These are phyloP conservation scores for Lepidurus arcticus DNA, from an alignment of 1,140 invertebrate species.

Conservation along the genomic window DNA sequence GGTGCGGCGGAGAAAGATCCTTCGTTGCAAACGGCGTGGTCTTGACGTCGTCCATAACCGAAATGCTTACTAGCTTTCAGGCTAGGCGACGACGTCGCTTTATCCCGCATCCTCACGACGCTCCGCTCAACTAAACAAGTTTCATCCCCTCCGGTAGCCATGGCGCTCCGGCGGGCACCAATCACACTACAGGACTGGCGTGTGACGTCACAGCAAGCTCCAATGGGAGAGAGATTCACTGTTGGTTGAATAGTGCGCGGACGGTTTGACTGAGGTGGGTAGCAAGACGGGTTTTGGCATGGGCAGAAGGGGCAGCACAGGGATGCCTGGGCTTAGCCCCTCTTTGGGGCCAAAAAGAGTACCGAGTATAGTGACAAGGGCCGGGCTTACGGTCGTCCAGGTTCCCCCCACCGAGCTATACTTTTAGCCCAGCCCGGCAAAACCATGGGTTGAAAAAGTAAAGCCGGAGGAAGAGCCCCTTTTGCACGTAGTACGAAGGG, in stretches of 20 bases:
- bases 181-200: background rate
- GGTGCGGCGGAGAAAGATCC: too few species aligned
- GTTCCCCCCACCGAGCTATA: background rate
- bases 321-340: background rate
- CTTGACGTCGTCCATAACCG: slow-evolving; percentile 6
- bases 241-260: background rate
- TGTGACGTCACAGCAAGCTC: background rate
- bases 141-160: background rate
- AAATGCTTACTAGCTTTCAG: background rate
- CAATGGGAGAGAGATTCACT: background rate
- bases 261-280: background rate
- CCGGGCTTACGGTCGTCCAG: background rate
- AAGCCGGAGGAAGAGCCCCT: background rate
- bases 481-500: background rate
- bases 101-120: background rate
- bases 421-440: slow-evolving; percentile 10
- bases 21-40: background rate
- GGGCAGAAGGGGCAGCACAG: background rate
- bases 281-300: background rate
- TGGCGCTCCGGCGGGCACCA: background rate
- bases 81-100: background rate
- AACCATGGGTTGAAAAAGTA: background rate
- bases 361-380: background rate
- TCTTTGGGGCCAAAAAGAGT: background rate
- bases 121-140: background rate